Conservation (phyloP, 2,888 invertebrate species). For the Dasysyrphus albostriatus region DNA sequence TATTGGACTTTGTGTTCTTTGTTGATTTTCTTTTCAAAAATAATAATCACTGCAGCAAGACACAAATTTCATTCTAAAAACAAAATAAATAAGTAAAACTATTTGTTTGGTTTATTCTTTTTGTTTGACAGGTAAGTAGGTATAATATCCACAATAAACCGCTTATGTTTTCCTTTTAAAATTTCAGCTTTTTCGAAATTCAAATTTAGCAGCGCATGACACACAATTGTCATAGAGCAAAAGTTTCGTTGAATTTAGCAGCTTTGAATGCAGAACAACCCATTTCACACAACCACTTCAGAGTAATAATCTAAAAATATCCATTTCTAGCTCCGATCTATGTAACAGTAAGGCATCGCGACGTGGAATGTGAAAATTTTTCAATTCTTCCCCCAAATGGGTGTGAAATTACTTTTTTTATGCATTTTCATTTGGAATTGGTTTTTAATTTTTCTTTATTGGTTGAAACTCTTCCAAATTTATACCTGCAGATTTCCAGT, state of each 20-base stretch:
- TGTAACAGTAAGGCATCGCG: conserved; percentile 75
- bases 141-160: background rate
- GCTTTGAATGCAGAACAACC: conserved; percentile 47
- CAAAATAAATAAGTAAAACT: background rate
- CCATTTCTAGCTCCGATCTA: conserved; percentile 75
- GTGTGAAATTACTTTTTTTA: conserved; percentile 39
- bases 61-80: background rate
- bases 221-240: conserved; percentile 37
- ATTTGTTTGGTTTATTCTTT: conserved; percentile 5
- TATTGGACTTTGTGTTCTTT: background rate
- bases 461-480: conserved; percentile 69
- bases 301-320: conserved; percentile 77
- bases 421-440: background rate
- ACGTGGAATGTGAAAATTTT: conserved; percentile 65
- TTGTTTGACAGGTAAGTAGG: conserved; percentile 37
- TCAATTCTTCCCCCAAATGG: conserved; percentile 42
- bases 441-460: background rate
- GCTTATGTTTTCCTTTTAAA: conserved; percentile 20
- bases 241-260: conserved; percentile 43
- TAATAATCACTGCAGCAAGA: background rate
- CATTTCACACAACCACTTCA: conserved; percentile 71
- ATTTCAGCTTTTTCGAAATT: conserved; percentile 42
- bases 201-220: conserved; percentile 58
- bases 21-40: conserved; percentile 1
- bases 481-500: conserved; percentile 95